Evolutionary conservation across 2,888 invertebrate species (phyloP).

Genomic region (Agrenia bidenticulata): DNA sequence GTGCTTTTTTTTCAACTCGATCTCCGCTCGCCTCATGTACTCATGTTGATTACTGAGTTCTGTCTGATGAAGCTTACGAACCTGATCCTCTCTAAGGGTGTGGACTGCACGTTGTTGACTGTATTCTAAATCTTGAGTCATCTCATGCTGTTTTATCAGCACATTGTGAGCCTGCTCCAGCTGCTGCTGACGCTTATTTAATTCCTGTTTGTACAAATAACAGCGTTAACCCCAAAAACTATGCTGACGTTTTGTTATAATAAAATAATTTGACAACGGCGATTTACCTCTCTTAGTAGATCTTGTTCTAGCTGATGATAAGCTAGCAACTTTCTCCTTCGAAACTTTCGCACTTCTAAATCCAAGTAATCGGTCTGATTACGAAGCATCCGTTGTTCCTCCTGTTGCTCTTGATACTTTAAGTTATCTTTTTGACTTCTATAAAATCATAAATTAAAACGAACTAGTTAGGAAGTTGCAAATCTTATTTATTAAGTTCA

Average conservation of each 20-base stretch:
- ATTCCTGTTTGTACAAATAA: constrained; percentile 67
- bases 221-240: not conserved
- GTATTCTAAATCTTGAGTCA: constrained; percentile 93
- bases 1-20: constrained; percentile 94
- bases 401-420: constrained; percentile 86
- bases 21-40: constrained; percentile 91
- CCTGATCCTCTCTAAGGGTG: constrained; percentile 81
- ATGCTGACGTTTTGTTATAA: too few species aligned
- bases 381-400: constrained; percentile 81
- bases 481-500: too few species aligned
- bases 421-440: constrained; percentile 87
- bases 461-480: not conserved
- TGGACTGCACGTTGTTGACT: constrained; percentile 94
- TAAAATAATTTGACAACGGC: too few species aligned
- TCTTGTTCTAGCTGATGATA: constrained; percentile 89
- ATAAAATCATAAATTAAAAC: constrained; percentile 8
- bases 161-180: constrained; percentile 92
- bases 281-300: constrained; percentile 79
- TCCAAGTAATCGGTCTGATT: constrained; percentile 89
- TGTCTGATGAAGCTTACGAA: constrained; percentile 85
- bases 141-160: constrained; percentile 93
- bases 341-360: constrained; percentile 87
- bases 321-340: constrained; percentile 82
- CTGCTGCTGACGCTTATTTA: constrained; percentile 92
- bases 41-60: constrained; percentile 94